Evolutionary conservation across 2,797 vertebrate genomes (phyloP), one percentile per base, ranked within the genome.

Genomic region (Megalops cyprinoides): DNA sequence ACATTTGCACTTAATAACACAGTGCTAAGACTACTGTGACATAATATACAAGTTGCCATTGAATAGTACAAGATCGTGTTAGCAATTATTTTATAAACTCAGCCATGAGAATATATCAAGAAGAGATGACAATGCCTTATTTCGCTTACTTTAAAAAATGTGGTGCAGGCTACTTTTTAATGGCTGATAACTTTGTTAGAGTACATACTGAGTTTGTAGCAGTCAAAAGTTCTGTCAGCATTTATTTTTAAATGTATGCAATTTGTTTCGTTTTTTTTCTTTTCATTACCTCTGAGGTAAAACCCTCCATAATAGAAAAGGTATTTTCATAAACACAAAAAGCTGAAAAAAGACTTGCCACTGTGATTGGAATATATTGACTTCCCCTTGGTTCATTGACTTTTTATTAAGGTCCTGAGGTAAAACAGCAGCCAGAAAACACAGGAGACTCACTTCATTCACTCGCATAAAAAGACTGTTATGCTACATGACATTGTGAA

Each of bases 401-500:
- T 97, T 96, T 97, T 96, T 96, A 95, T 97, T 97, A 96, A 93
- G 95, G 90, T 89, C 85, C 84, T 6, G 90, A 95, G 94, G 93
- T 96, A 91, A 92, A 93, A 93, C 87, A 90, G 93, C 89, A 91
- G 88, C 91, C 93, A 93, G 93, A 91, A 93, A 92, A 94, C 89
- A 89, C 39, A 7, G 76, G 87, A 92, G 86, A 88, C 93, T 92
- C 92, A 90, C 91, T 90, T 93, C 90, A 92, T 91, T 88, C 91
- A 89, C 92, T 94, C 91, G 89, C 92, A n/a, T 8, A 53, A 53
- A 53, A 2, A 18, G 39, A 20, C 39, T 42, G 20, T 34, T 28
- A 69, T 15, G 20, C 23, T 71, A 8, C 67, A 71, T 9, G 42
- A 37, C 37, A 42, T 44, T 53, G 20, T 42, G n/a, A 18, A 42